Evolutionary conservation across 2,888 invertebrate species (phyloP).

Genomic region (Epinotia brunnichana): DNA sequence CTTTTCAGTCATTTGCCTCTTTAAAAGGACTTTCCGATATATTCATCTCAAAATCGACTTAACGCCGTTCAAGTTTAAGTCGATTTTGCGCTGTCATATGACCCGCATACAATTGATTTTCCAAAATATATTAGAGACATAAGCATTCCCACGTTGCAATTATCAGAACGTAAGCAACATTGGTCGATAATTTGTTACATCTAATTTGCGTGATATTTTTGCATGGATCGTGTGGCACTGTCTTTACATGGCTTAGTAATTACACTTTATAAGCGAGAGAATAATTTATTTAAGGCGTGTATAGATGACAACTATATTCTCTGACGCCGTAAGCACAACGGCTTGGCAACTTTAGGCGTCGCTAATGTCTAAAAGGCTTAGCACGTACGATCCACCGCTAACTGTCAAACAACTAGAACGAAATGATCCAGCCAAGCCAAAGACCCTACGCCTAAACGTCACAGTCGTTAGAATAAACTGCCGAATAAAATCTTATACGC

Average conservation of each 20-base stretch:
- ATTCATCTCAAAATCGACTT: constrained; percentile 13
- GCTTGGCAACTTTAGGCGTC: constrained; percentile 4
- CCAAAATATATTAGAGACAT: constrained; percentile 9
- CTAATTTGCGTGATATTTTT: constrained; percentile 15
- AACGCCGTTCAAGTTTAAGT: background rate
- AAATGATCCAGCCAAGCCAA: background rate
- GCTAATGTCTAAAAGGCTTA: background rate
- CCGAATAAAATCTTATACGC: background rate
- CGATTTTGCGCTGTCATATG: constrained; percentile 10
- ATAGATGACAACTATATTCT: background rate
- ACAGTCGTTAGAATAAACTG: background rate
- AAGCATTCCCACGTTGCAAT: constrained; percentile 8
- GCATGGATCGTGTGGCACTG: background rate
- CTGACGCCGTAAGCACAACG: background rate
- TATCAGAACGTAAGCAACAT: constrained; percentile 22
- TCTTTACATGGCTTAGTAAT: background rate
- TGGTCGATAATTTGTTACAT: constrained; percentile 18
- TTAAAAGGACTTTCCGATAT: constrained; percentile 32
- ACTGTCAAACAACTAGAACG: background rate
- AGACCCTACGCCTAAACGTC: constrained; percentile 7
- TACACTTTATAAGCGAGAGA: background rate
- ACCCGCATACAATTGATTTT: constrained; percentile 20
- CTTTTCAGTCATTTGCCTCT: constrained; percentile 38
- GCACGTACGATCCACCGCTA: background rate
- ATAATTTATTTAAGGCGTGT: background rate